Base-by-base conservation (phyloP, 2,888 invertebrate genomes). In the Sinhomidia bicolor region DNA sequence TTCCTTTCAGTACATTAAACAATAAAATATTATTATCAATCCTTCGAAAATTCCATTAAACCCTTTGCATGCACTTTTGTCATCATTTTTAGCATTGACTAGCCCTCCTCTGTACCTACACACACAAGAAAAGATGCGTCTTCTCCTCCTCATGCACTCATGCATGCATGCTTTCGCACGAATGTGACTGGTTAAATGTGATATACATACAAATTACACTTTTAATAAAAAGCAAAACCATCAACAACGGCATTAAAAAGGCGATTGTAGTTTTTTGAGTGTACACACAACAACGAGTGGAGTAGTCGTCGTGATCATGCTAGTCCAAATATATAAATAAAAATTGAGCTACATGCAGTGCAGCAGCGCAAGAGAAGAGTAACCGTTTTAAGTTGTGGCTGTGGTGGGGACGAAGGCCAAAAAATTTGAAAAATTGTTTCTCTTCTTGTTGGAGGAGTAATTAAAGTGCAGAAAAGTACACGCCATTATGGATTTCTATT, bases 1-100 rank as follows among this genome's bases (percentile, higher is more conserved):
- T 89, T 14, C 51, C 84, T 80, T 85, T 89, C 88, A 84, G 84
- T 36, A 44, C 82, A 76, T 51, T 71, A 65, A 62, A 32, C 29
- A 74, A 82, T 68, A 51, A 68, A 74, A 82, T 71, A 60, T 51
- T 79, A 80, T 86, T 82, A 74, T 62, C 62, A 80, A 82, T 82
- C 17, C 82, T 74, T 88, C 36, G 32, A 74, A 74, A 80, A 82
- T 78, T 78, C 36, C 57, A 78, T 78, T 62, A 80, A 80, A 23
- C 44, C 41, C 62, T 44, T 71, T 47, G 74, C 47, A 74, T 74
- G 47, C 47, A 47, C 74, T 86, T 60, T 47, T 68, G 68, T 86
- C 60, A 60, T 78, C 60, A 17, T 41, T 81, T 41, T 26, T 62
- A 20, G 12, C 23, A 12, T 79, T 57, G 41, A 23, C 1, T 54